A percentile compares a stretch with the other conserved stretches of the same genome.
Conservation (phyloP, 2,113 vertebrate genomes). For the Choloepus hoffmanni region DNA sequence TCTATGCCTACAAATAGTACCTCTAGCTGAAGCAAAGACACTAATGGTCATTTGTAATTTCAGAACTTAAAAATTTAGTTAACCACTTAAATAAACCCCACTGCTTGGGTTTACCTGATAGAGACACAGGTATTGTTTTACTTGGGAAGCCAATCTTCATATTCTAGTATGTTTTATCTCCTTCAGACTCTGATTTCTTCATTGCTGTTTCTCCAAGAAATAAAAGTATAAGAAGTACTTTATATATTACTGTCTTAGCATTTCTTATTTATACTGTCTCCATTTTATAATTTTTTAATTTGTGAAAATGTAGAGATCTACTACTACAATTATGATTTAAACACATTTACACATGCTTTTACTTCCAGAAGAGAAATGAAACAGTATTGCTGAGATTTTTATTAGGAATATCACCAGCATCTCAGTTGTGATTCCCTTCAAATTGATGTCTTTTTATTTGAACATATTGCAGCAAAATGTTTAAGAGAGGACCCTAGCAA, state of each 20-base stretch:
- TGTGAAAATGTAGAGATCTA: slow-evolving; percentile 48
- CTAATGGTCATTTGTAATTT: slow-evolving; percentile 28
- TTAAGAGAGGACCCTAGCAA: slow-evolving; percentile 39
- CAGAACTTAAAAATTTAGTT: slow-evolving; percentile 33
- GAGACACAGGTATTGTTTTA: background rate
- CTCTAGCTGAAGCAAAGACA: background rate
- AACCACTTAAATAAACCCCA: slow-evolving; percentile 17
- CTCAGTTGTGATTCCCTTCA: slow-evolving; percentile 53
- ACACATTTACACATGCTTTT: slow-evolving; percentile 49
- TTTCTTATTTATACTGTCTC: slow-evolving; percentile 47
- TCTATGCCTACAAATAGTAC: background rate
- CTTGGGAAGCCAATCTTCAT: background rate
- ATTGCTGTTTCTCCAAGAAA: slow-evolving; percentile 1
- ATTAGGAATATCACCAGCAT: slow-evolving; percentile 58
- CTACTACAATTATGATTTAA: slow-evolving; percentile 43
- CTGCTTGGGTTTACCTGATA: slow-evolving; percentile 19
- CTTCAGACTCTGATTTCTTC: slow-evolving; percentile 39
- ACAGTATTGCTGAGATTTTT: slow-evolving; percentile 70
- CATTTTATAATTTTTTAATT: slow-evolving; percentile 44
- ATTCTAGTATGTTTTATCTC: background rate
- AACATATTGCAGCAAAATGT: slow-evolving; percentile 50
- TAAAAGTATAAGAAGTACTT: background rate
- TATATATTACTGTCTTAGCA: slow-evolving; percentile 4
- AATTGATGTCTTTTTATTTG: slow-evolving; percentile 72
- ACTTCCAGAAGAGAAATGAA: slow-evolving; percentile 62